A percentile compares a stretch with the other conserved stretches of the same genome.
Evolutionary conservation across 2,113 vertebrate genomes (phyloP).

Genomic region (Syngnathus typhle): DNA sequence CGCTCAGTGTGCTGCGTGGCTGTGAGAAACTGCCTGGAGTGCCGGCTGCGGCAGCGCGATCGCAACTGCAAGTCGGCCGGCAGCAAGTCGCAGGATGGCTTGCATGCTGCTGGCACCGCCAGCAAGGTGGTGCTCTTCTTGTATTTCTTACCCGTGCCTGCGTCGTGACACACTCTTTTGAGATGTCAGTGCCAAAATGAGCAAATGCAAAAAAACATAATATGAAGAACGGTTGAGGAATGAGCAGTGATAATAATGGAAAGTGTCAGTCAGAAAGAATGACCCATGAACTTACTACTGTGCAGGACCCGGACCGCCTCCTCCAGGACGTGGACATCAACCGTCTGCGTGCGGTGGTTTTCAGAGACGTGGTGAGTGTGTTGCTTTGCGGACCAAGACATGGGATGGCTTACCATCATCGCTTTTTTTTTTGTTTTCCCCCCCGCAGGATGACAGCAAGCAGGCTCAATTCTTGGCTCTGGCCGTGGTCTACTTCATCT

Average conservation of each 20-base stretch:
- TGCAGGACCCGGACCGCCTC: slow-evolving; percentile 95
- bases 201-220: too few relatives aligned
- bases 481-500: slow-evolving; percentile 98
- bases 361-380: slow-evolving; percentile 92
- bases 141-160: slow-evolving; percentile 14
- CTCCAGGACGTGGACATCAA: slow-evolving; percentile 99
- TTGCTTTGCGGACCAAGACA: too few relatives aligned
- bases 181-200: too few relatives aligned
- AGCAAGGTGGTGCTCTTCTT: slow-evolving; percentile 77
- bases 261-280: too few relatives aligned
- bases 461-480: slow-evolving; percentile 96
- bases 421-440: slow-evolving; percentile 14
- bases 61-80: slow-evolving; percentile 81
- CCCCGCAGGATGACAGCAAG: slow-evolving; percentile 89
- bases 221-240: too few relatives aligned
- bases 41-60: slow-evolving; percentile 90
- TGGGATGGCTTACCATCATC: neutral
- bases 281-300: slow-evolving; percentile 16
- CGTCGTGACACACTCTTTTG: neutral
- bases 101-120: slow-evolving; percentile 74
- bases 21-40: slow-evolving; percentile 95
- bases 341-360: slow-evolving; percentile 94
- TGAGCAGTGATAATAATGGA: too few relatives aligned
- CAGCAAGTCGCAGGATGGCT: slow-evolving; percentile 84
- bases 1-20: slow-evolving; percentile 91